These are phyloP conservation scores for Stratiolaelaps scimitus DNA, from an alignment of 1,140 invertebrate species.

Conservation along the genomic window DNA sequence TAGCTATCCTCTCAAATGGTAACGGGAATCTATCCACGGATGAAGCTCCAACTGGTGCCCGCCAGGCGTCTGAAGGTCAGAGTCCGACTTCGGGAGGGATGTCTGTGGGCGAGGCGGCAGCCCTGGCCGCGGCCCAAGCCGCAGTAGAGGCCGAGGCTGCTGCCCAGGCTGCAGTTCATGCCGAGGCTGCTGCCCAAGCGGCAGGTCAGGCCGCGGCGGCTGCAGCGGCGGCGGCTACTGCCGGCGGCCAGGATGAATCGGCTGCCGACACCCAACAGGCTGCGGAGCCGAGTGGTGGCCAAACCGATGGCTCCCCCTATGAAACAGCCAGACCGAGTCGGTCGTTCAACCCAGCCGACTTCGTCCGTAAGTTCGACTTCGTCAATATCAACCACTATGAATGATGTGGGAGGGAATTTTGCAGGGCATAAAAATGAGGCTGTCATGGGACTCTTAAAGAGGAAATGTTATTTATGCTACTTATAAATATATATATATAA, in stretches of 20 bases:
- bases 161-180: not conserved
- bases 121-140: not conserved
- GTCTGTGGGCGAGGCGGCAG: slow-evolving; percentile 12
- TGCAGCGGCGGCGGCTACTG: too few relatives aligned
- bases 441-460: too few relatives aligned
- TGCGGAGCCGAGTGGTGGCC: not conserved
- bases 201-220: not conserved
- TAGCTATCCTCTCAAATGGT: slow-evolving; percentile 3
- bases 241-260: too few relatives aligned
- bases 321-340: not conserved
- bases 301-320: not conserved
- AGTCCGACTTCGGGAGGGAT: not conserved
- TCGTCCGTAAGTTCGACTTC: too few relatives aligned
- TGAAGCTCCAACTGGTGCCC: too few relatives aligned
- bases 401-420: too few relatives aligned
- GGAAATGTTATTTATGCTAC: too few relatives aligned
- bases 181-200: not conserved
- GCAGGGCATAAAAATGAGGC: too few relatives aligned
- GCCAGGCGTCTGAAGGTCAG: too few relatives aligned
- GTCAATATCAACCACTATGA: too few relatives aligned
- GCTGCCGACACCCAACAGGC: not conserved
- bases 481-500: too few relatives aligned
- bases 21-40: not conserved
- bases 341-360: too few relatives aligned
- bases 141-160: not conserved